Base-by-base conservation (phyloP, 2,888 invertebrate species). In the Lepidocyrtoides sp. region DNA sequence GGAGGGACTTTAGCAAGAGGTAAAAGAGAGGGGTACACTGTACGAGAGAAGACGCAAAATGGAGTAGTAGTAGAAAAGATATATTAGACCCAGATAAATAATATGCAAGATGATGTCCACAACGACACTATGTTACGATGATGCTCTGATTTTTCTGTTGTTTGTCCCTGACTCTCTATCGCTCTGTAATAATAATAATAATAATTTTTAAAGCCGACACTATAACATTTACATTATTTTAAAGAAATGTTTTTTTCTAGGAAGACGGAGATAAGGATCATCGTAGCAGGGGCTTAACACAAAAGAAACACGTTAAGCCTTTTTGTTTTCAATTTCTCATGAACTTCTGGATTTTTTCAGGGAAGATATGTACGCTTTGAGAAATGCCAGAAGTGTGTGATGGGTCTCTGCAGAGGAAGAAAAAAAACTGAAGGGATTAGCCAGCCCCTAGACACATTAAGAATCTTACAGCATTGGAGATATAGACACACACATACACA, bases 301-400 rank as follows among this genome's bases (percentile, higher is more conserved):
- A 44, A 51, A 88, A 60, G 57, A 57, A 66, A 89, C 60, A 81
- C 41, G 44, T 20, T 89, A 89, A 89, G 89, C 89, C 81, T 81
- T 83, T 89, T 89, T 89, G 89, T 89, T 82, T 89, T 83, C 89
- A 69, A 89, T 72, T 83, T 89, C 82, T 82, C 89, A 89, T 89
- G 89, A 89, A 89, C 89, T 72, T 69, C 48, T 88, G 29, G 20
- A 66, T 57, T 79, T 79, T 20, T 79, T 79, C 79, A 57, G 26
- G 75, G 14, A 75, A 75, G 48, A 26, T 7, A n/a, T 12, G 17
- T 32, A 26, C 10, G 3, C 0, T 63, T 2, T 4, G 26, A 2
- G 17, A 54, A 60, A 12, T 12, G 20, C n/a, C n/a, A n/a, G n/a
- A n/a, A n/a, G 2, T 44, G 12, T 44, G 41, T 72, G 72, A 75